Conservation (phyloP, 2,888 invertebrate species). For the Polydrusus tereticollis region DNA sequence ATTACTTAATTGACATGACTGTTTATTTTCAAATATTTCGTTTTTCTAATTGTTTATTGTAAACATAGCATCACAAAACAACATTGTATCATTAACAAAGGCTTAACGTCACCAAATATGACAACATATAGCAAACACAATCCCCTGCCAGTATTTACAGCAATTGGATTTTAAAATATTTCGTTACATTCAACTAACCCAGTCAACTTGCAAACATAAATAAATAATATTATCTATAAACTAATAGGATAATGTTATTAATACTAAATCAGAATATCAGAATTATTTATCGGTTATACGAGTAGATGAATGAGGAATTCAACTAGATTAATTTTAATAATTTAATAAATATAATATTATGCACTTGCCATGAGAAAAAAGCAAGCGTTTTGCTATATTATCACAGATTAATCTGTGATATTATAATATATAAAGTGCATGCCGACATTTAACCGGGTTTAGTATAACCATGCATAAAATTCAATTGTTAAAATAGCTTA, state of each 20-base stretch:
- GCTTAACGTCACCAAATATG: background rate
- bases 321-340: background rate
- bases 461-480: no score
- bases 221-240: conserved; percentile 34
- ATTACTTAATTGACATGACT: no score
- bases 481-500: no score
- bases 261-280: conserved; percentile 47
- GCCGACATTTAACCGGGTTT: no score
- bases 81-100: background rate
- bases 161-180: conserved; percentile 19
- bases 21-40: no score
- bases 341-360: background rate
- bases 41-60: no score
- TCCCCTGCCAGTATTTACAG: background rate
- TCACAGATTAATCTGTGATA: background rate
- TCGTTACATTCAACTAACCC: conserved; percentile 5
- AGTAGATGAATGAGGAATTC: background rate
- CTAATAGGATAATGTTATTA: conserved; percentile 43
- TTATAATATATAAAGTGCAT: no score
- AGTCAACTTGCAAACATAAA: conserved; percentile 26
- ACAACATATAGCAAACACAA: conserved; percentile 1
- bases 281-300: conserved; percentile 27
- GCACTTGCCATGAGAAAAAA: background rate
- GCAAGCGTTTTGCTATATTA: background rate
- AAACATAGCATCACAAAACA: no score